A percentile compares a stretch with the other conserved stretches of the same genome.
These are phyloP conservation scores for Hypolimnas misippus DNA, from an alignment of 2,888 invertebrate species.

Conservation along the genomic window DNA sequence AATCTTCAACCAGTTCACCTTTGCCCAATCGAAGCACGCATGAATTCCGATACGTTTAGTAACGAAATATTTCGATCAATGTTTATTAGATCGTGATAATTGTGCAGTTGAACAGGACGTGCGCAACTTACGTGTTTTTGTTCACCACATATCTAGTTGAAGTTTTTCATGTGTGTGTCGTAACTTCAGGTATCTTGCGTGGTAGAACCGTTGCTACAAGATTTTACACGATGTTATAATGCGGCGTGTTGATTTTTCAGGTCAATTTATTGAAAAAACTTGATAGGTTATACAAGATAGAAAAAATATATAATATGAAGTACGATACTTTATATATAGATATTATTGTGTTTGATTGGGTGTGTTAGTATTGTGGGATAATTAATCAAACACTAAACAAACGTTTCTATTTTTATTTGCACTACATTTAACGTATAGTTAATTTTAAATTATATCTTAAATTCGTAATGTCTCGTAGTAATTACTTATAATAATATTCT, in stretches of 20 bases:
- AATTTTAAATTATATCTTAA: no score
- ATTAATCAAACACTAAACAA: no score
- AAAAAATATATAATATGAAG: neutral
- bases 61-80: constrained; percentile 45
- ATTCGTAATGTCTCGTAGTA: no score
- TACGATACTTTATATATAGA: neutral
- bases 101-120: constrained; percentile 43
- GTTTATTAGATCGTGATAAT: constrained; percentile 61
- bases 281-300: neutral
- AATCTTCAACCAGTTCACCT: neutral
- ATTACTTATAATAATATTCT: no score
- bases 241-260: neutral
- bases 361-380: no score
- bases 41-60: constrained; percentile 35
- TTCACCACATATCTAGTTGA: neutral
- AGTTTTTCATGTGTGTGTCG: constrained; percentile 26
- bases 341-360: no score
- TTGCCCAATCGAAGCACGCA: constrained; percentile 29
- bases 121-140: constrained; percentile 33
- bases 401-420: no score
- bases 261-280: neutral
- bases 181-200: constrained; percentile 32
- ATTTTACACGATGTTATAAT: constrained; percentile 10
- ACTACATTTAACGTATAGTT: no score
- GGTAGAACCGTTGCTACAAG: constrained; percentile 22